phyloP scores from a whole-genome alignment of 2,888 invertebrate genomes.

The Andricus quercusramuli region DNA sequence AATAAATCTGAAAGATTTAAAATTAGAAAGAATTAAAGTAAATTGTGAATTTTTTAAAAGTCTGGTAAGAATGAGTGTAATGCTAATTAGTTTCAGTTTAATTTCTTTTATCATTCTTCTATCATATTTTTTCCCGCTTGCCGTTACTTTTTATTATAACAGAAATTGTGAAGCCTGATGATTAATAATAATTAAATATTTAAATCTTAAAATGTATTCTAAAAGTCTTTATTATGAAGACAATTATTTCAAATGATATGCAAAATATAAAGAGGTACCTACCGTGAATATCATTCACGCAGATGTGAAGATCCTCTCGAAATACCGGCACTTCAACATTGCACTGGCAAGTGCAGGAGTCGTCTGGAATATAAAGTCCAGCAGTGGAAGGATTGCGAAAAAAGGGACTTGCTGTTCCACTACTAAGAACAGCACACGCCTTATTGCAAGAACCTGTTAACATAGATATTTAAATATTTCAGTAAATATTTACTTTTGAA shows the following conservation, averaged over 20 bases:
- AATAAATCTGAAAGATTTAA: too few relatives aligned
- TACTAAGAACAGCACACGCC: conserved; percentile 84
- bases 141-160: not conserved
- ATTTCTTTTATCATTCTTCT: too few relatives aligned
- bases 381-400: conserved; percentile 78
- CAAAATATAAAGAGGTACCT: conserved; percentile 68
- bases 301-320: conserved; percentile 91
- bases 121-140: not conserved
- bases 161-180: not conserved
- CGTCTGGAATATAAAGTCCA: conserved; percentile 71
- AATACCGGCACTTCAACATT: conserved; percentile 88
- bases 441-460: conserved; percentile 79
- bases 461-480: conserved; percentile 7
- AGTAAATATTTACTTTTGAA: not conserved
- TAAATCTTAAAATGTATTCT: not conserved
- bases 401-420: conserved; percentile 83
- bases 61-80: too few relatives aligned
- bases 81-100: too few relatives aligned
- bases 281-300: conserved; percentile 93
- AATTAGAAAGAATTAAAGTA: too few relatives aligned
- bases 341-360: conserved; percentile 88
- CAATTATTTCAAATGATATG: conserved; percentile 37
- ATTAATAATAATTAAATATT: conserved; percentile 20
- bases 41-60: too few relatives aligned
- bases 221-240: not conserved